Percentiles rank a stretch among this genome's conserved stretches.
These are phyloP conservation scores for Chrysodeixis includens DNA, from an alignment of 2,888 invertebrate genomes.

Conservation along the genomic window DNA sequence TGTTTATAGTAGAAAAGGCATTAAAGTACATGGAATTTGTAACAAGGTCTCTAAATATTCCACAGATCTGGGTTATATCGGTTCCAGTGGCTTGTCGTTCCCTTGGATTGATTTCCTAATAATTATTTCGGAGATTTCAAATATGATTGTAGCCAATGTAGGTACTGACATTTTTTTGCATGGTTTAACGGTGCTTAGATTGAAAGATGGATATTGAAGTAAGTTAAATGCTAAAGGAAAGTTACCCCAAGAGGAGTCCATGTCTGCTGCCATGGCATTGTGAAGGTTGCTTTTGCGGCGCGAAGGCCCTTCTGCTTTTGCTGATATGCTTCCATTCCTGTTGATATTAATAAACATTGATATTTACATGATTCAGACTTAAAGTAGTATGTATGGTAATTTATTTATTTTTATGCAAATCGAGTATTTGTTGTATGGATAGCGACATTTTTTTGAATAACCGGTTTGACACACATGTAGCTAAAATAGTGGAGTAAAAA, in stretches of 20 bases:
- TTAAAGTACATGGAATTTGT: constrained; percentile 44
- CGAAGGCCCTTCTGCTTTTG: constrained; percentile 91
- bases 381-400: neutral
- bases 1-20: constrained; percentile 38
- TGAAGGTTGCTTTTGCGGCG: constrained; percentile 93
- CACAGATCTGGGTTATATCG: constrained; percentile 46
- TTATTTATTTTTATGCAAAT: constrained; percentile 23
- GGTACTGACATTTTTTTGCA: constrained; percentile 14
- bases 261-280: constrained; percentile 88
- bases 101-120: constrained; percentile 18
- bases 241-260: constrained; percentile 85
- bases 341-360: constrained; percentile 32
- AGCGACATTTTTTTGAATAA: constrained; percentile 2
- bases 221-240: constrained; percentile 41
- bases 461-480: constrained; percentile 16
- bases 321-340: constrained; percentile 86
- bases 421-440: constrained; percentile 3
- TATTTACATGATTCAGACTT: constrained; percentile 24
- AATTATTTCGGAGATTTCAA: constrained; percentile 18
- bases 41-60: constrained; percentile 51
- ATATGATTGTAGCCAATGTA: constrained; percentile 7
- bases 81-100: constrained; percentile 41
- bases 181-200: constrained; percentile 24
- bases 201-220: constrained; percentile 19
- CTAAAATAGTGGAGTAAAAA: constrained; percentile 9